These are phyloP conservation scores for Tipula confusa DNA, from an alignment of 2,888 invertebrate genomes.

Conservation along the genomic window DNA sequence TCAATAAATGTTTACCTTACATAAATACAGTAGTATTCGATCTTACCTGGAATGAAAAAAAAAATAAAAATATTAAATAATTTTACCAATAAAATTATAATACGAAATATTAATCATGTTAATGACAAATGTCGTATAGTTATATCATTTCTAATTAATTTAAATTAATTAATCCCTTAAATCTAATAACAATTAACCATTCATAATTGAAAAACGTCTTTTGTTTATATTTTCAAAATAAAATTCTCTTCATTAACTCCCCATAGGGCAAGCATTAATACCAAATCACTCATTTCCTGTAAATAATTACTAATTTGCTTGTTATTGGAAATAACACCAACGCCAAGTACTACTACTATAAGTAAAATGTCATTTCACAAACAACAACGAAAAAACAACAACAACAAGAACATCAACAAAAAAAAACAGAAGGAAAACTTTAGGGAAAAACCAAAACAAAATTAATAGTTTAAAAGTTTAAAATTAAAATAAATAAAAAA, in stretches of 20 bases:
- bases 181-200: neutral
- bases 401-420: neutral
- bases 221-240: neutral
- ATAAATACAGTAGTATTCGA: neutral
- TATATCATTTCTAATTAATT: too few relatives aligned
- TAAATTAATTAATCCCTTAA: neutral
- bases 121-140: too few relatives aligned
- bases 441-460: neutral
- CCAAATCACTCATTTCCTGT: neutral
- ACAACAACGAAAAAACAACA: neutral
- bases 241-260: neutral
- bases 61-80: neutral
- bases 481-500: neutral
- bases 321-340: neutral
- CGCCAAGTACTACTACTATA: neutral
- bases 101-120: too few relatives aligned
- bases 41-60: neutral
- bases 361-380: neutral
- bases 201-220: neutral
- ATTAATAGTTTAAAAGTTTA: slow-evolving; percentile 25
- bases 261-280: neutral
- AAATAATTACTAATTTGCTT: neutral
- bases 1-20: too few relatives aligned
- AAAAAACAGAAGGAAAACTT: too few relatives aligned
- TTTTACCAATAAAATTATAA: neutral